Percentiles rank a stretch among this genome's conserved stretches.
Conservation (phyloP, 2,113 vertebrate species). For the Dipodomys spectabilis region DNA sequence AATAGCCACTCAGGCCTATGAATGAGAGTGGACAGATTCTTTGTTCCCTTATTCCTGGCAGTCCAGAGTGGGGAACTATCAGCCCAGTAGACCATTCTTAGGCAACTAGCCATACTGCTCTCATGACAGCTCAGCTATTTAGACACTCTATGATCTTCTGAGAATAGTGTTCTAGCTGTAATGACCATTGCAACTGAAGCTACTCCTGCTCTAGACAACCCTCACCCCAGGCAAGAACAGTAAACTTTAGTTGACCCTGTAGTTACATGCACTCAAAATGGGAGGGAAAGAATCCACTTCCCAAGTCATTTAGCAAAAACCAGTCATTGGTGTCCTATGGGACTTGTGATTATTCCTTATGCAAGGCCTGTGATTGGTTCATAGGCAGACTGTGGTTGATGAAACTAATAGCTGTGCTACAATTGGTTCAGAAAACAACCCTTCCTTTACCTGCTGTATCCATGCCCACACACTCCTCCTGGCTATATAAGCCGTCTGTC, state of each 20-base stretch:
- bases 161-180: background rate
- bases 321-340: background rate
- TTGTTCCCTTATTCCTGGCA: background rate
- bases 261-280: background rate
- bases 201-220: background rate
- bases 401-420: background rate
- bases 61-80: background rate
- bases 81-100: background rate
- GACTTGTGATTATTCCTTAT: background rate
- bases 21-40: no score
- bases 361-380: background rate
- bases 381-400: no score
- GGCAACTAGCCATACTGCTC: background rate
- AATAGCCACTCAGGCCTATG: no score
- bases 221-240: background rate
- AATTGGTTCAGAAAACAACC: background rate
- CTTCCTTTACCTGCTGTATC: background rate
- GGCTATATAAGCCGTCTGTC: background rate
- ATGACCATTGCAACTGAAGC: background rate
- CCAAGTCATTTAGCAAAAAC: background rate
- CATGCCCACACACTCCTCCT: background rate
- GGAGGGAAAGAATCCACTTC: background rate
- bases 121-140: background rate
- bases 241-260: background rate
- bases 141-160: background rate